These are phyloP conservation scores for Pollicipes pollicipes DNA, from an alignment of 1,140 invertebrate species.

Conservation along the genomic window DNA sequence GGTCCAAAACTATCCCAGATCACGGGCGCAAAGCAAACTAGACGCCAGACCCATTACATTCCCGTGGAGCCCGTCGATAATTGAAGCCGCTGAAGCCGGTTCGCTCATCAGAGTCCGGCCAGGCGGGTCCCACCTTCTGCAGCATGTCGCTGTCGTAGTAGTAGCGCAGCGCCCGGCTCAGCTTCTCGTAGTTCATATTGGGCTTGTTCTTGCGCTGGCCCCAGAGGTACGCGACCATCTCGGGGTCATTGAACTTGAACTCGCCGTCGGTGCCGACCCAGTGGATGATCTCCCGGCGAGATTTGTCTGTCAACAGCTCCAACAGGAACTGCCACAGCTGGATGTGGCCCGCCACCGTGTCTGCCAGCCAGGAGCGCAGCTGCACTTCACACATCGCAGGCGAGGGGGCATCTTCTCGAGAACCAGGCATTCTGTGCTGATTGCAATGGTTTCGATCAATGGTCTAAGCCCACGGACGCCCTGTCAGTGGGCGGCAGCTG, in stretches of 20 bases:
- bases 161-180: slow-evolving; percentile 68
- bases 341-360: slow-evolving; percentile 52
- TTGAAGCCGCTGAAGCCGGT: no score
- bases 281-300: slow-evolving; percentile 23
- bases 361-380: background rate
- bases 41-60: no score
- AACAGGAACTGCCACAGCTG: slow-evolving; percentile 83
- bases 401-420: slow-evolving; percentile 10
- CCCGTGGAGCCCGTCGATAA: no score
- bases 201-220: slow-evolving; percentile 67
- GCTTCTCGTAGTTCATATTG: slow-evolving; percentile 87
- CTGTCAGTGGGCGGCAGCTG: no score
- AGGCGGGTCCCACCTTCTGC: no score
- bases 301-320: slow-evolving; percentile 57
- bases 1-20: no score
- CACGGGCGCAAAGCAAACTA: no score
- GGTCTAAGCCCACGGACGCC: no score
- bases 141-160: slow-evolving; percentile 50
- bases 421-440: no score
- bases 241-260: slow-evolving; percentile 34
- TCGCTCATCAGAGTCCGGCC: no score
- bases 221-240: slow-evolving; percentile 70
- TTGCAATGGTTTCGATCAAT: no score
- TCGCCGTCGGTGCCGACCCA: slow-evolving; percentile 32
- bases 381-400: background rate